phyloP scores from a whole-genome alignment of 2,888 invertebrate species.

The Ennomos fuscantarius region DNA sequence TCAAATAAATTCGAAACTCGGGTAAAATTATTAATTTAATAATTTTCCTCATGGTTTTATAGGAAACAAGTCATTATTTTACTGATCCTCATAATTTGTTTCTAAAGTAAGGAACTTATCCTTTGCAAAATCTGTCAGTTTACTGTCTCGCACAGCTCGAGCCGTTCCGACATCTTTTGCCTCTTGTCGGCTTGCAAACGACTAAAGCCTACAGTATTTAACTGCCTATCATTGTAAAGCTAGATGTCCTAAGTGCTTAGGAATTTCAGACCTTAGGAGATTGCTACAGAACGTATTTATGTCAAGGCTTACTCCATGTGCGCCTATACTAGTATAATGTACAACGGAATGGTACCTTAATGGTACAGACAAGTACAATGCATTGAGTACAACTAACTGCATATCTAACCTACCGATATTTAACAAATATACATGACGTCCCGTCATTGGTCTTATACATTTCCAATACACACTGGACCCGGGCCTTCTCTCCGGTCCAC shows the following conservation, averaged over 20 bases:
- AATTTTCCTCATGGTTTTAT: constrained; percentile 4
- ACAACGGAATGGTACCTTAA: not conserved
- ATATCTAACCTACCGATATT: too few species aligned
- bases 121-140: not conserved
- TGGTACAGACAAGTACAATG: too few species aligned
- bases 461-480: too few species aligned
- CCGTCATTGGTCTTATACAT: too few species aligned
- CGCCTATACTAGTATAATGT: constrained; percentile 11
- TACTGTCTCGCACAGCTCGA: not conserved
- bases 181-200: constrained; percentile 9
- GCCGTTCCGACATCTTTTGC: constrained; percentile 2
- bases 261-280: constrained; percentile 12
- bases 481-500: too few species aligned
- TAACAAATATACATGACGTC: too few species aligned
- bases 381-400: too few species aligned
- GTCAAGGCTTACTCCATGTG: constrained; percentile 26
- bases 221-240: constrained; percentile 17
- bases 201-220: constrained; percentile 13
- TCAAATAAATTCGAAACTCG: constrained; percentile 10
- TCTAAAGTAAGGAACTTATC: not conserved
- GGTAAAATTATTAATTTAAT: not conserved
- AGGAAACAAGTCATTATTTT: not conserved
- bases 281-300: constrained; percentile 25
- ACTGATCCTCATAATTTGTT: not conserved
- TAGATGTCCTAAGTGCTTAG: constrained; percentile 11